Base-by-base conservation (phyloP, 1,140 invertebrate species). In the Himalopsyche phryganea region DNA sequence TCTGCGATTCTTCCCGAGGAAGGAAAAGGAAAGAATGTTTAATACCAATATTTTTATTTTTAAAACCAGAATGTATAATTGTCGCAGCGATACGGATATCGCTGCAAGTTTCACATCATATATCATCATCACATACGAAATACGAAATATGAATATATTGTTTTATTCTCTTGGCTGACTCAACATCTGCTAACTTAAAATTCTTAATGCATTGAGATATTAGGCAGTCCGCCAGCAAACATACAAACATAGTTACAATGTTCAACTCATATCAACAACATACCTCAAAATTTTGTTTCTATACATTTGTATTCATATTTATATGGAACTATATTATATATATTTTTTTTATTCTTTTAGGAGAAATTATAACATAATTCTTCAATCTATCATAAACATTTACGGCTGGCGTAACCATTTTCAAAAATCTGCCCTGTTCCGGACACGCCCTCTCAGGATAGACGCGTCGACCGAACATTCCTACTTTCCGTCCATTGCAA, bases 11-110 rank as follows among this genome's bases (percentile, higher is more conserved):
- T 28, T 28, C 23, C 23, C 23, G 23, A 28, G 23, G 23, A 9
- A 45, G 42, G 18, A 15, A 45, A 19, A 45, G 13, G 17, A 45
- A 11, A 48, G n/a, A 48, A 9, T 9, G 32, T 63, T 60, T 52
- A 63, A 63, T 63, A 63, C 61, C 61, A 63, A 63, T 63, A 57
- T 63, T 55, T 63, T 63, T 63, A 63, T 63, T 63, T 60, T 63
- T 56, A 63, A 63, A 63, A 54, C 61, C 52, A 60, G 61, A 60
- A 63, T 63, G 61, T 63, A 63, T 63, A 63, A 63, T 63, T 63
- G 61, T 51, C 45, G 48, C 59, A 57, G 47, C 38, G 59, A 50
- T 11, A 47, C 13, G 9, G 46, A 48, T 36, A 48, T 56, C 54
- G 38, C 46, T 53, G 60, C 55, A 44, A 56, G 46, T 50, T 58